Evolutionary conservation across 2,888 invertebrate genomes (phyloP).

Genomic region (Podotricha telesiphe): DNA sequence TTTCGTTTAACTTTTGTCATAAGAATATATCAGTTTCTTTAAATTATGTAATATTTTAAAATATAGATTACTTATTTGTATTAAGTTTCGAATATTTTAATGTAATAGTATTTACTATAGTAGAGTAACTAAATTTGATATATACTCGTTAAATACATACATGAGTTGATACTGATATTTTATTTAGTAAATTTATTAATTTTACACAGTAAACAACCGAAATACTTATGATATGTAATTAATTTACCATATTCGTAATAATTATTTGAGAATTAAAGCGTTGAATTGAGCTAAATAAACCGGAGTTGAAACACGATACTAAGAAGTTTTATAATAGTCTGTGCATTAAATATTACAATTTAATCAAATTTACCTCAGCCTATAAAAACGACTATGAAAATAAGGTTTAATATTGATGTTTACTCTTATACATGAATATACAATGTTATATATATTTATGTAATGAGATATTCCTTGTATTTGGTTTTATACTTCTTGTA

Average conservation of each 20-base stretch:
- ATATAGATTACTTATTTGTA: conserved; percentile 14
- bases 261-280: background rate
- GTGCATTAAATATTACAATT: background rate
- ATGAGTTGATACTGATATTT: background rate
- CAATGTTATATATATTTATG: background rate
- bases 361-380: background rate
- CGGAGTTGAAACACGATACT: background rate
- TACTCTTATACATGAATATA: background rate
- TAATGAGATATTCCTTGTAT: background rate
- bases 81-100: background rate
- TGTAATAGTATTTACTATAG: no score
- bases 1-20: conserved; percentile 73
- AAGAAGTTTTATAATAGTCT: background rate
- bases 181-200: background rate
- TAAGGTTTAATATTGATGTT: conserved; percentile 3
- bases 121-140: background rate
- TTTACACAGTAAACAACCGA: background rate
- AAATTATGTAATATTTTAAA: conserved; percentile 57
- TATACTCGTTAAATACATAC: background rate
- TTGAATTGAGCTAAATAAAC: background rate
- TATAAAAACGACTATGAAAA: conserved; percentile 2
- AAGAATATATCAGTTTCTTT: conserved; percentile 60
- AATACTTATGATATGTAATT: background rate
- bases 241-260: background rate
- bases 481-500: no score